Evolutionary conservation across 2,888 invertebrate genomes (phyloP).

Genomic region (Metopia argyrocephala): DNA sequence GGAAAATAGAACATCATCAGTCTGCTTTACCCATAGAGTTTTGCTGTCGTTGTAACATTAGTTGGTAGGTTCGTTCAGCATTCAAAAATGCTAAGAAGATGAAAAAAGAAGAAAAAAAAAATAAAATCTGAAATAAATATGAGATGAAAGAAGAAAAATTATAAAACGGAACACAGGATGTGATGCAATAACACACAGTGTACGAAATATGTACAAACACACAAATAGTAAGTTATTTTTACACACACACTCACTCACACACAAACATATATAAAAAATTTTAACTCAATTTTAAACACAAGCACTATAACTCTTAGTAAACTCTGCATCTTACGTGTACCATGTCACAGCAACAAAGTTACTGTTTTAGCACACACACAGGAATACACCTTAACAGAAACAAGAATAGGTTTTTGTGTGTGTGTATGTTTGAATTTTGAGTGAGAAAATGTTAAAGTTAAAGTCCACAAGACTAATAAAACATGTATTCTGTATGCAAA

Average conservation of each 20-base stretch:
- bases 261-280: background rate
- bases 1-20: slow-evolving; percentile 58
- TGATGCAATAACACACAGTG: slow-evolving; percentile 59
- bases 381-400: slow-evolving; percentile 5
- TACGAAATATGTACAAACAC: background rate
- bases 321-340: slow-evolving; percentile 19
- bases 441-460: slow-evolving; percentile 29
- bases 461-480: slow-evolving; percentile 61
- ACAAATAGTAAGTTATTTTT: background rate
- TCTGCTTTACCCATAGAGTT: slow-evolving; percentile 43
- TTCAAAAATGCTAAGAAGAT: no score
- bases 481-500: slow-evolving; percentile 47
- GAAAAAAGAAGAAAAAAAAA: background rate
- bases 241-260: slow-evolving; percentile 22
- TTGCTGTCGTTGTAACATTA: background rate
- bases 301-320: slow-evolving; percentile 10
- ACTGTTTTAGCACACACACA: slow-evolving; percentile 7
- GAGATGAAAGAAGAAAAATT: background rate
- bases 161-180: slow-evolving; percentile 15
- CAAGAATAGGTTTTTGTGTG: slow-evolving; percentile 20
- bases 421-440: slow-evolving; percentile 19
- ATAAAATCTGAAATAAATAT: slow-evolving; percentile 12
- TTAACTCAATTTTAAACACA: no score
- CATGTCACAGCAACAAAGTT: slow-evolving; percentile 15
- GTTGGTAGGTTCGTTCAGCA: no score